These are phyloP conservation scores for Parnassius smintheus DNA, from an alignment of 2,888 invertebrate species.

Conservation along the genomic window DNA sequence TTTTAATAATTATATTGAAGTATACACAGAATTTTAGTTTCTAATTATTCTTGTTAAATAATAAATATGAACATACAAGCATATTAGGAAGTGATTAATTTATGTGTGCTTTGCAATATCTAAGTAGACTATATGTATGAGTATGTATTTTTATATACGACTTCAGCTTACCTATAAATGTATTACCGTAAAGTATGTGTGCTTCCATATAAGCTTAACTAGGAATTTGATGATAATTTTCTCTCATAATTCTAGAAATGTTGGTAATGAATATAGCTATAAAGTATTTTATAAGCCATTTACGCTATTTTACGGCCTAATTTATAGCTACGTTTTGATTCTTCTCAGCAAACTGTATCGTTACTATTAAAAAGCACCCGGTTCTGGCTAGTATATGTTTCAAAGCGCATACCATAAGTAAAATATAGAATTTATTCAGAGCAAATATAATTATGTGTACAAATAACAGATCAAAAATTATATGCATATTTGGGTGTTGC, in stretches of 20 bases:
- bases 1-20: too few relatives aligned
- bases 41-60: too few relatives aligned
- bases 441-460: too few relatives aligned
- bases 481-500: too few relatives aligned
- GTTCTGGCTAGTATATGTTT: too few relatives aligned
- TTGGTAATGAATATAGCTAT: slow-evolving; percentile 29
- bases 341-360: slow-evolving; percentile 2
- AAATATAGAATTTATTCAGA: too few relatives aligned
- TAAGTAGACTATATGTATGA: too few relatives aligned
- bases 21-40: too few relatives aligned
- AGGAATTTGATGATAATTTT: slow-evolving; percentile 19
- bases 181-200: slow-evolving; percentile 29
- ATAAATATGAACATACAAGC: too few relatives aligned
- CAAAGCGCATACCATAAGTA: too few relatives aligned
- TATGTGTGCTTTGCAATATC: slow-evolving; percentile 17
- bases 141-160: background rate
- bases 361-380: background rate
- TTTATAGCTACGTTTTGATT: slow-evolving; percentile 27
- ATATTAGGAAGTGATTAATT: too few relatives aligned
- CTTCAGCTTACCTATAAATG: slow-evolving; percentile 15
- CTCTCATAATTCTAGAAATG: slow-evolving; percentile 27
- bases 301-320: slow-evolving; percentile 29
- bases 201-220: slow-evolving; percentile 35
- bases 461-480: too few relatives aligned
- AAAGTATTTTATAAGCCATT: slow-evolving; percentile 26